These are phyloP conservation scores for Villa cingulata DNA, from an alignment of 2,888 invertebrate species.

Conservation along the genomic window DNA sequence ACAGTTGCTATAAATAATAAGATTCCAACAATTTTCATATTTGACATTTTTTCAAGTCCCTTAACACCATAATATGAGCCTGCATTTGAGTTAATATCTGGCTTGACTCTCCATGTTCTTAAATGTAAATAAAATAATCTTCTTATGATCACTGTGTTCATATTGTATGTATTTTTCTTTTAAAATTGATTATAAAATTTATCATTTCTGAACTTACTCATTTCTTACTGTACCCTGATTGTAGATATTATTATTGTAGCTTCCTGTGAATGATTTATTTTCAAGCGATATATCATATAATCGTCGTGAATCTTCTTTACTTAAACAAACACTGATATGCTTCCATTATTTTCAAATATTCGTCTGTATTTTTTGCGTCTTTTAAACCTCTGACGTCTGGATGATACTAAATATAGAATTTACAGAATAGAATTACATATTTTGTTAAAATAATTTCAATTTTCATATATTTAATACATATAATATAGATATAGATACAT, in stretches of 20 bases:
- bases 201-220: too few species aligned
- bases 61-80: slow-evolving; percentile 50
- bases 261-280: too few species aligned
- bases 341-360: slow-evolving; percentile 62
- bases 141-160: too few species aligned
- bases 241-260: too few species aligned
- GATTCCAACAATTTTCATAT: slow-evolving; percentile 44
- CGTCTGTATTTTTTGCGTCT: slow-evolving; percentile 42
- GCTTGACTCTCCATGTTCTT: slow-evolving; percentile 25
- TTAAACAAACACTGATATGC: slow-evolving; percentile 68
- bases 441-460: not conserved
- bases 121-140: too few species aligned
- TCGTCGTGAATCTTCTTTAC: slow-evolving; percentile 47
- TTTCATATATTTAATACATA: not conserved
- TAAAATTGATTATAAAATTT: too few species aligned
- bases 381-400: slow-evolving; percentile 46
- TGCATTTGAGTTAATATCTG: slow-evolving; percentile 23
- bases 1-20: slow-evolving; percentile 44
- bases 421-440: not conserved
- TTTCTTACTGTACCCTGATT: too few species aligned
- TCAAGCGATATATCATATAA: slow-evolving; percentile 46
- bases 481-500: too few species aligned
- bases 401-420: slow-evolving; percentile 47
- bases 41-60: slow-evolving; percentile 46
- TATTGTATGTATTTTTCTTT: too few species aligned